Conservation (phyloP, 1,140 invertebrate species). For the Nasonia longicornis region DNA sequence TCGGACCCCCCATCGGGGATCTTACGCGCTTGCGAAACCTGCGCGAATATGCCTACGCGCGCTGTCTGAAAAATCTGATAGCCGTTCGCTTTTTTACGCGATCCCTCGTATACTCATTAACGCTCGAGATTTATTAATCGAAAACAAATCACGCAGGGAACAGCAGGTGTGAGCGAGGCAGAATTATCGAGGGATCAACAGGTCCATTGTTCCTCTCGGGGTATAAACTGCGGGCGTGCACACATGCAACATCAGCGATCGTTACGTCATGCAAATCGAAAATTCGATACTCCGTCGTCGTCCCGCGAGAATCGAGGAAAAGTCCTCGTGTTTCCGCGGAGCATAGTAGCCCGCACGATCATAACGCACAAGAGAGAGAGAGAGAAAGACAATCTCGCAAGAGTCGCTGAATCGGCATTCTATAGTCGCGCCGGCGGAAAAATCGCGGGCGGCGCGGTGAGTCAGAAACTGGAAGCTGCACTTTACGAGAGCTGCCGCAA, state of each 20-base stretch:
- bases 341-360: no score
- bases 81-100: no score
- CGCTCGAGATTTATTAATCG: background rate
- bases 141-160: background rate
- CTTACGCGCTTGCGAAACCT: conserved; percentile 25
- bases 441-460: conserved; percentile 57
- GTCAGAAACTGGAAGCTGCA: conserved; percentile 61
- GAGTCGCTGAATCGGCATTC: conserved; percentile 56
- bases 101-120: background rate
- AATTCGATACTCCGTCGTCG: background rate
- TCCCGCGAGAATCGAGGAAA: background rate
- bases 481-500: conserved; percentile 55
- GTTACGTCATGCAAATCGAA: background rate
- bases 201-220: background rate
- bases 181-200: background rate
- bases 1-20: conserved; percentile 31
- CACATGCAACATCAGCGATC: background rate
- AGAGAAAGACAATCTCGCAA: background rate
- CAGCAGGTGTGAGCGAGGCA: background rate
- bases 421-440: conserved; percentile 57
- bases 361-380: background rate
- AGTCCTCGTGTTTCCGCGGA: no score
- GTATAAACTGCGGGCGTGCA: background rate
- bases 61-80: background rate
- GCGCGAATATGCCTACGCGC: background rate